Percentiles rank a stretch among this genome's conserved stretches.
phyloP scores from a whole-genome alignment of 2,113 vertebrate genomes.

The Xiphophorus maculatus region DNA sequence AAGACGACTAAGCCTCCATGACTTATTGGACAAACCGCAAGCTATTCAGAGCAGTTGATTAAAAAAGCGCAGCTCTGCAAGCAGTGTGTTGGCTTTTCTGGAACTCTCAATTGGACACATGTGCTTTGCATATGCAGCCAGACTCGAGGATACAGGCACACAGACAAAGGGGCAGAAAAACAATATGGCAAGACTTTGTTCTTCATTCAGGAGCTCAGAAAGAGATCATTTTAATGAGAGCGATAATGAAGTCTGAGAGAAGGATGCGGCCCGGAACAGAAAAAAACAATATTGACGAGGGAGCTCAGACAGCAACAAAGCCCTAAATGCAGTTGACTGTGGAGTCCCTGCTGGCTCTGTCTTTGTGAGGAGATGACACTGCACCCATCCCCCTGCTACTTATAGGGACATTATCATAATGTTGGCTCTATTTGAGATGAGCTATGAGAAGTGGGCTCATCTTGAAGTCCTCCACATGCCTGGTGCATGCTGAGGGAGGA shows the following conservation, averaged over 20 bases:
- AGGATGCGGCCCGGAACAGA: constrained; percentile 50
- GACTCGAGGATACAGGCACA: constrained; percentile 17
- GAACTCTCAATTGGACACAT: constrained; percentile 33
- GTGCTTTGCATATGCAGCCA: constrained; percentile 30
- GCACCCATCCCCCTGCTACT: constrained; percentile 67
- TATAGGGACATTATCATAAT: constrained; percentile 71
- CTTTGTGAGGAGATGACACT: constrained; percentile 63
- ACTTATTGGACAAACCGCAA: neutral
- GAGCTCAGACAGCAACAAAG: constrained; percentile 65
- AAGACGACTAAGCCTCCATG: neutral
- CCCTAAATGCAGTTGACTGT: constrained; percentile 63
- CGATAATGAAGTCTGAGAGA: constrained; percentile 62
- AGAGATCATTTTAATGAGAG: constrained; percentile 58
- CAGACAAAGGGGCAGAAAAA: constrained; percentile 31
- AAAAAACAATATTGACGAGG: constrained; percentile 59
- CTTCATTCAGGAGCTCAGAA: constrained; percentile 29
- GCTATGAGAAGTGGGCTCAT: constrained; percentile 59
- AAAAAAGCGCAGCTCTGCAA: constrained; percentile 10
- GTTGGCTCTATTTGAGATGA: constrained; percentile 52
- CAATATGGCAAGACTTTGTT: constrained; percentile 42
- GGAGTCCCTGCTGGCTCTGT: constrained; percentile 63
- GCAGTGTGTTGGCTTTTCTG: neutral
- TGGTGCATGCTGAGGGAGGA: constrained; percentile 32
- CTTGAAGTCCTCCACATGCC: constrained; percentile 53
- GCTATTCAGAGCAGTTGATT: constrained; percentile 11